Evolutionary conservation across 2,113 vertebrate genomes (phyloP), one percentile per base, ranked within the genome.

Genomic region (Cyprinodon variegatus): DNA sequence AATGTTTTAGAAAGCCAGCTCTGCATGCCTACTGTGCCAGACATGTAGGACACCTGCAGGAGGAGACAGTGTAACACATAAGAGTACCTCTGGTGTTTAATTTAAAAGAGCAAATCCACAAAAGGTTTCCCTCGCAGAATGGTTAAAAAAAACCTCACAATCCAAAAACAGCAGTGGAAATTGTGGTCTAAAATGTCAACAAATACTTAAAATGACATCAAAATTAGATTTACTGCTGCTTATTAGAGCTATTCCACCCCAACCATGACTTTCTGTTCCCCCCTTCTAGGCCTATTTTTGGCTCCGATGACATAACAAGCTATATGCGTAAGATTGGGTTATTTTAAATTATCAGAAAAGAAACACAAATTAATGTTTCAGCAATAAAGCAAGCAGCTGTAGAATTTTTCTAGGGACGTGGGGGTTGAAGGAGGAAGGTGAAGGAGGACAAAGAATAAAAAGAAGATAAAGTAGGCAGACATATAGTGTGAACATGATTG

Each of bases 41-140:
- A 88, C 83, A 90, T 87, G 79, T 83, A 78, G 81, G 78, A 43
- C 79, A 17, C 39, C 61, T 61, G 72, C 29, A 79, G 64, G 61
- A 77, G 57, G 75, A 76, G 66, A 43, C 63, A 17, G n/a, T 48
- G 39, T 61, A 65, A 80, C 75, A 82, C 66, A 85, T 81, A 76
- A 57, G 65, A 4, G 15, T 74, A 74, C 71, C 71, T 53, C 61
- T 41, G 38, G 46, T 74, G 70, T 72, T 13, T 45, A 70, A 65
- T 66, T 13, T 1, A 62, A 17, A 71, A 67, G 4, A 57, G 76
- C 22, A 29, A 17, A 57, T 9, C 3, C 17, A 57, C 0, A 81
- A 73, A 67, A 82, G 36, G 13, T 20, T 36, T 70, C 40, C 29
- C n/a, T n/a, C 13, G 41, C 22, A 73, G 78, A 71, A 64, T 48